These are phyloP conservation scores for Nemoura dubitans DNA, from an alignment of 2,888 invertebrate species.

Conservation along the genomic window DNA sequence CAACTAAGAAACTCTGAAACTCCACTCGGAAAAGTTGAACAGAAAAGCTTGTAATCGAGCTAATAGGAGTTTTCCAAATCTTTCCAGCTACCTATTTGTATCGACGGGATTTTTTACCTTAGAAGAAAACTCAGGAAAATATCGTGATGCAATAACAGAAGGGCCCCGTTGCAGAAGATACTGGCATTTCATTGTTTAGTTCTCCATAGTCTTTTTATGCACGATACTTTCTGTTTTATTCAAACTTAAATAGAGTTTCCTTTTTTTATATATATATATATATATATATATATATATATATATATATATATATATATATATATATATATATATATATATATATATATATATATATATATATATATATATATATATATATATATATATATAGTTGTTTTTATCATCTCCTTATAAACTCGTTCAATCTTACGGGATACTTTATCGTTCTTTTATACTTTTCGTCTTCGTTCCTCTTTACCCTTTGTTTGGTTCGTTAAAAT, in stretches of 20 bases:
- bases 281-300: too few relatives aligned
- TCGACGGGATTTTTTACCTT: neutral
- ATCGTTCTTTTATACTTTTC: conserved; percentile 16
- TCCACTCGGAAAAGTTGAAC: neutral
- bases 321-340: too few relatives aligned
- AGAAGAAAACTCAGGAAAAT: too few relatives aligned
- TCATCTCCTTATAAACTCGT: conserved; percentile 18
- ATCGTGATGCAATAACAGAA: too few relatives aligned
- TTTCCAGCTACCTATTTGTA: neutral
- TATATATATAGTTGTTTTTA: conserved; percentile 33
- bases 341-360: too few relatives aligned
- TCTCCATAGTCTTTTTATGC: conserved; percentile 8
- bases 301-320: too few relatives aligned
- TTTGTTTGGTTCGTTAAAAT: conserved; percentile 3
- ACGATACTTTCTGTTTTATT: conserved; percentile 17
- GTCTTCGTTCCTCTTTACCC: neutral
- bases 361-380: too few relatives aligned
- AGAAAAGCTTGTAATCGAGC: neutral
- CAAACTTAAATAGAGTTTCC: conserved; percentile 15
- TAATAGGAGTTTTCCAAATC: neutral
- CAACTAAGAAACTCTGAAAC: neutral
- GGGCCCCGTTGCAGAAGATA: neutral
- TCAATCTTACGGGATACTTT: neutral
- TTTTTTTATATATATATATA: too few relatives aligned
- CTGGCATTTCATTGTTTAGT: neutral